These are phyloP conservation scores for Hypercompe scribonia DNA, from an alignment of 2,888 invertebrate genomes.

Conservation along the genomic window DNA sequence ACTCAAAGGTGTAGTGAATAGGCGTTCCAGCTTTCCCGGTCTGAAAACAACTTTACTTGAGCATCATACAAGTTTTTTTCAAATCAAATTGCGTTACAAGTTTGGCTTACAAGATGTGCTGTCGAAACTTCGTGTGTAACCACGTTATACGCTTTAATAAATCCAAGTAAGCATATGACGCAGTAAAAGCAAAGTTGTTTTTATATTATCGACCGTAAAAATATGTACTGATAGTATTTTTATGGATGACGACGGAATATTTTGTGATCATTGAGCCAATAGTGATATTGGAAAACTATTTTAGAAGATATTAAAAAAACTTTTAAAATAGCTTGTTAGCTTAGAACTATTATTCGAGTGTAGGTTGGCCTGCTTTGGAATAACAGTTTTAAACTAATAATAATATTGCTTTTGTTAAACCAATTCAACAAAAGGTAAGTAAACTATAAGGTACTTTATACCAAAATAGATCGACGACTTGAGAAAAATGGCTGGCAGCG, in stretches of 20 bases:
- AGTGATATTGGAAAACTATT: too few species aligned
- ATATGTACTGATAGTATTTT: not conserved
- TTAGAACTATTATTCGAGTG: too few species aligned
- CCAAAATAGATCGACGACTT: too few species aligned
- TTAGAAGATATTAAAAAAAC: too few species aligned
- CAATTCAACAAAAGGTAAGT: too few species aligned
- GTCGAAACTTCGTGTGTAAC: constrained; percentile 28
- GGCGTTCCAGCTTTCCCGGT: constrained; percentile 37
- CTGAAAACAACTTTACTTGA: constrained; percentile 50
- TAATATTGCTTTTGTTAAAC: too few species aligned
- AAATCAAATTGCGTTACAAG: constrained; percentile 55
- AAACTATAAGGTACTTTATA: too few species aligned
- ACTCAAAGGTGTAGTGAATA: constrained; percentile 59
- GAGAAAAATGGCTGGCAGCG: too few species aligned
- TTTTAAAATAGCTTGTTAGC: too few species aligned
- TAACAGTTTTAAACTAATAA: too few species aligned
- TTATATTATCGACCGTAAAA: not conserved
- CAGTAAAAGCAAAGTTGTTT: constrained; percentile 1
- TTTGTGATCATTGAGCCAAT: not conserved
- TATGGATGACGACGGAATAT: not conserved
- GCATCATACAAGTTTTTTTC: constrained; percentile 46
- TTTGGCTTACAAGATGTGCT: constrained; percentile 42
- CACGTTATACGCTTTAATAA: constrained; percentile 18
- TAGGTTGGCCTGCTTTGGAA: too few species aligned
- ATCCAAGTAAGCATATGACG: constrained; percentile 17